Base-by-base conservation (phyloP, 2,797 vertebrate species). In the Apogon talboti region DNA sequence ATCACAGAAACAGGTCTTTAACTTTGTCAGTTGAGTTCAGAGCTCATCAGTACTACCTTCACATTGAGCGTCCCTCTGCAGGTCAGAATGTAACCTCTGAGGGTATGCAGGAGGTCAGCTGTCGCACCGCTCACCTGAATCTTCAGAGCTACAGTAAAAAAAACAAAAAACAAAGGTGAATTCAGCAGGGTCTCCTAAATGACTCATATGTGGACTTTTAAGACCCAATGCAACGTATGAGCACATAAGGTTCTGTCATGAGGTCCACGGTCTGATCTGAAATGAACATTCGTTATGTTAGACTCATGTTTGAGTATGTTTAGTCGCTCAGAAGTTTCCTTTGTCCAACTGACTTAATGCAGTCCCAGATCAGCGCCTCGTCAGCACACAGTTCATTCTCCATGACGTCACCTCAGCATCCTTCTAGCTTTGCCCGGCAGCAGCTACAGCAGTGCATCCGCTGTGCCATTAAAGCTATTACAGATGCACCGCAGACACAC, bases 81-180 rank as follows among this genome's bases (percentile, higher is more conserved):
- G 33, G 76, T 81, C 65, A 94, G 79, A 30, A 82, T 18, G 46
- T 94, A 95, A 42, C 92, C 93, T 41, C 82, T 87, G 40, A 94
- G 85, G 42, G 82, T 82, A 49, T 90, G 82, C 1, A 94, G 92
- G 35, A 94, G 71, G n/a, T 93, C 91, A 16, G 91, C 91, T 6
- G 92, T 92, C 68, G 88, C 85, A 15, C 85, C 89, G 51, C 93
- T 95, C 76, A 93, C 93, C 66, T 95, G 94, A 61, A 95, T 94
- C 86, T 94, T 94, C 66, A 94, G 84, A 46, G 91, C 93, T 95
- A 44, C 7, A 10, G 54, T 43, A 12, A 51, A 6, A 38, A 18
- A 11, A 8, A 44, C 7, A 51, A 51, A 59, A 4, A 59, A 42
- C 44, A 28, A 28, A 28, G 6, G 6, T 28, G 6, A 28, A 28